phyloP scores from a whole-genome alignment of 2,888 invertebrate species.

The Epinotia demarniana region DNA sequence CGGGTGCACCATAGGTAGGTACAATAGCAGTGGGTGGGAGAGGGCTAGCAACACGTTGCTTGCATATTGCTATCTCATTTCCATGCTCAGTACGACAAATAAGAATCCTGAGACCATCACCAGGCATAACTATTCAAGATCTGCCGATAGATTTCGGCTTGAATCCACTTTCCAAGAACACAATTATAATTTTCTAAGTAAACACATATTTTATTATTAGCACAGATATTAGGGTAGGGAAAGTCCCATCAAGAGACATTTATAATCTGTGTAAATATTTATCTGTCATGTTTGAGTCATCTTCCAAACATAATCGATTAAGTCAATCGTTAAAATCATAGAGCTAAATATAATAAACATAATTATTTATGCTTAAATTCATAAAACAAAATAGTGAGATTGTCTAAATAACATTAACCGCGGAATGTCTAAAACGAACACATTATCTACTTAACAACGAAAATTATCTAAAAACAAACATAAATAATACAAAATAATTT shows the following conservation, averaged over 20 bases:
- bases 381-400: slow-evolving; percentile 43
- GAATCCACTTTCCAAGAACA: no score
- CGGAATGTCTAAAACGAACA: slow-evolving; percentile 42
- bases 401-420: slow-evolving; percentile 27
- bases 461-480: slow-evolving; percentile 31
- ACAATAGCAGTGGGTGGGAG: no score
- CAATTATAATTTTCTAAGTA: no score
- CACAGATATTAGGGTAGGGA: no score
- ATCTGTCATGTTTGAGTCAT: background rate
- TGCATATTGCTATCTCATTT: no score
- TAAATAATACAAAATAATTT: slow-evolving; percentile 40
- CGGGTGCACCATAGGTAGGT: no score
- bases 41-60: no score
- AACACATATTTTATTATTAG: no score
- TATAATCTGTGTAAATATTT: slow-evolving; percentile 4
- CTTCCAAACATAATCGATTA: background rate
- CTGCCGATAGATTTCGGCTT: no score
- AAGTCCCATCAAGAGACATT: background rate
- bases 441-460: slow-evolving; percentile 41
- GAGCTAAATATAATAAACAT: slow-evolving; percentile 5
- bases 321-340: slow-evolving; percentile 15
- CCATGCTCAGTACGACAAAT: no score
- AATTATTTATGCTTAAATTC: slow-evolving; percentile 19
- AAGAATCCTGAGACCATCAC: no score
- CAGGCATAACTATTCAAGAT: no score